Evolutionary conservation across 2,888 invertebrate genomes (phyloP).

Genomic region (Ariolimax columbianus): DNA sequence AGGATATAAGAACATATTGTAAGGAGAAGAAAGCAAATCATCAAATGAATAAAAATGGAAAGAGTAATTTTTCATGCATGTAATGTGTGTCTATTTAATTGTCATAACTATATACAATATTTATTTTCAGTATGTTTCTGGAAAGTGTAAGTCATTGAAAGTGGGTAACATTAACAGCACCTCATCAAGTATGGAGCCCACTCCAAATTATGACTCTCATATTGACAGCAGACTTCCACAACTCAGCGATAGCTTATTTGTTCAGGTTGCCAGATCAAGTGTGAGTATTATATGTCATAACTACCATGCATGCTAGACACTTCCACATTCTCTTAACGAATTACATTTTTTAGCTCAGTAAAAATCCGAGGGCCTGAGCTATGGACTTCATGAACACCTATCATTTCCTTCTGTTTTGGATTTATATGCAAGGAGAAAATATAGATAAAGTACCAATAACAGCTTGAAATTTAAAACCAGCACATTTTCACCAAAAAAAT

Average conservation of each 20-base stretch:
- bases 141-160: conserved; percentile 65
- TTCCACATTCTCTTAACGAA: background rate
- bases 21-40: too few relatives aligned
- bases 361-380: too few relatives aligned
- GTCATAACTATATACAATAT: background rate
- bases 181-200: conserved; percentile 62
- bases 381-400: too few relatives aligned
- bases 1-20: too few relatives aligned
- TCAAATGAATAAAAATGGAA: too few relatives aligned
- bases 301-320: background rate
- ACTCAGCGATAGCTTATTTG: conserved; percentile 57
- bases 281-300: conserved; percentile 52
- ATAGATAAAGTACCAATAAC: too few relatives aligned
- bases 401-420: too few relatives aligned
- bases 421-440: too few relatives aligned
- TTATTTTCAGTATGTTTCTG: conserved; percentile 61
- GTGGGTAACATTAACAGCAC: conserved; percentile 45
- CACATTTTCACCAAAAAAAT: too few relatives aligned
- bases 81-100: background rate
- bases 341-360: too few relatives aligned
- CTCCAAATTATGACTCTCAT: conserved; percentile 72
- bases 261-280: conserved; percentile 63
- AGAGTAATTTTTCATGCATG: too few relatives aligned
- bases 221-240: conserved; percentile 59
- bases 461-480: too few relatives aligned